Percentiles rank a stretch among this genome's conserved stretches.
Conservation (phyloP, 2,888 invertebrate genomes). For the Arctia plantaginis region DNA sequence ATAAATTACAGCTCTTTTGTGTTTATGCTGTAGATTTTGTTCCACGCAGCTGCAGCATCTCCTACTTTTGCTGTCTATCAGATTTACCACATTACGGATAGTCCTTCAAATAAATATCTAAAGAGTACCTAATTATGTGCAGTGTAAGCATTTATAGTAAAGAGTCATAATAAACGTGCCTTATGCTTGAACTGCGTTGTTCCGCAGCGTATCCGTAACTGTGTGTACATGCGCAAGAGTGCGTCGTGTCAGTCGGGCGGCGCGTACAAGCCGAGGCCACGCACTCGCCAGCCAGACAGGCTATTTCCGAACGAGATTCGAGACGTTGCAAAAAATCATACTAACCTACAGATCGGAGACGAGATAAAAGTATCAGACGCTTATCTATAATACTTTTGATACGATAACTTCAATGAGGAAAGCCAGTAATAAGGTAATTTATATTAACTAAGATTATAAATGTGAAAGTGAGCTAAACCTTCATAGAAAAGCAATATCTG, state of each 20-base stretch:
- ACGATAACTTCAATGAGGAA: background rate
- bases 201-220: conserved; percentile 15
- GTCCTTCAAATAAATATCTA: background rate
- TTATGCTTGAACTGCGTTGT: conserved; percentile 17
- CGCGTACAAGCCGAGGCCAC: conserved; percentile 36
- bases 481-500: background rate
- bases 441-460: background rate
- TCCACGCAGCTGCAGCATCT: background rate
- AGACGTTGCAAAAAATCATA: conserved; percentile 54
- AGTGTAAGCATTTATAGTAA: background rate
- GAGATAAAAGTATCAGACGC: conserved; percentile 12
- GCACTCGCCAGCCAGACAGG: conserved; percentile 52
- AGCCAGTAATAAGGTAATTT: background rate
- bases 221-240: conserved; percentile 17
- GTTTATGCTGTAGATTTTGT: background rate
- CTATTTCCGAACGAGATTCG: conserved; percentile 55
- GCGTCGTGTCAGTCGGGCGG: conserved; percentile 25
- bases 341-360: conserved; percentile 27
- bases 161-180: conserved; percentile 1
- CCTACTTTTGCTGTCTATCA: background rate
- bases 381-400: conserved; percentile 3
- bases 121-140: conserved; percentile 1
- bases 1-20: background rate
- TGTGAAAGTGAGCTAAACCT: background rate
- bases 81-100: background rate